A percentile compares a stretch with the other conserved stretches of the same genome.
These are phyloP conservation scores for Platysteira castanea DNA, from an alignment of 2,113 vertebrate genomes.

Conservation along the genomic window DNA sequence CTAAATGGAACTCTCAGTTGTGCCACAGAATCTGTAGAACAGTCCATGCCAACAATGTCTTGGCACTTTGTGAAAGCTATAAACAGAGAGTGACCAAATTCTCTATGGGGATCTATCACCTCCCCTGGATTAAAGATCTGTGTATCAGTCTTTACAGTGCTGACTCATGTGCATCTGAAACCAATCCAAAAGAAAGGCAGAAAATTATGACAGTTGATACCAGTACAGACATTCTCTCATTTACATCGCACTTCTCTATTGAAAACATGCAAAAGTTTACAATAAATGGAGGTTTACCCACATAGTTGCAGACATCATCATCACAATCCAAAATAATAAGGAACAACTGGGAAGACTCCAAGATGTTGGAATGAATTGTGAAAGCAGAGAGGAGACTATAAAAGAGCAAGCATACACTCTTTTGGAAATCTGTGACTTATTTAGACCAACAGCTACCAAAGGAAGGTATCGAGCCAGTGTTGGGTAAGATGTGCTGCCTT, in stretches of 20 bases:
- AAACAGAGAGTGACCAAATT: not conserved
- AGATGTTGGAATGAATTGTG: not conserved
- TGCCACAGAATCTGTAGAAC: not conserved
- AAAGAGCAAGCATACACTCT: not conserved
- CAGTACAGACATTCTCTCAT: not conserved
- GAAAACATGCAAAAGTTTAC: not conserved
- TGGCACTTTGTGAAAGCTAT: not conserved
- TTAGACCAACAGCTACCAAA: not conserved
- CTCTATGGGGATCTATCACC: not conserved
- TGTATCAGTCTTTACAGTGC: not conserved
- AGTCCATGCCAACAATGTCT: not conserved
- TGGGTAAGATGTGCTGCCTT: not conserved
- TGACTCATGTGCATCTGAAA: not conserved
- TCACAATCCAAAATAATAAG: not conserved
- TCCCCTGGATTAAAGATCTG: not conserved
- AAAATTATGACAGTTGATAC: not conserved
- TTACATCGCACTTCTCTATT: not conserved
- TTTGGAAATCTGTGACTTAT: not conserved
- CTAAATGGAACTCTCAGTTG: not conserved
- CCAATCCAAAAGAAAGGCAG: not conserved
- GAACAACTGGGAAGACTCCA: not conserved
- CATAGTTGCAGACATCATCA: not conserved
- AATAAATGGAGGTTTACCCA: not conserved
- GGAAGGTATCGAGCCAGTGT: not conserved
- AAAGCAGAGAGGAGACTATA: not conserved